Evolutionary conservation across 2,888 invertebrate genomes (phyloP).

Genomic region (Fragum fragum): DNA sequence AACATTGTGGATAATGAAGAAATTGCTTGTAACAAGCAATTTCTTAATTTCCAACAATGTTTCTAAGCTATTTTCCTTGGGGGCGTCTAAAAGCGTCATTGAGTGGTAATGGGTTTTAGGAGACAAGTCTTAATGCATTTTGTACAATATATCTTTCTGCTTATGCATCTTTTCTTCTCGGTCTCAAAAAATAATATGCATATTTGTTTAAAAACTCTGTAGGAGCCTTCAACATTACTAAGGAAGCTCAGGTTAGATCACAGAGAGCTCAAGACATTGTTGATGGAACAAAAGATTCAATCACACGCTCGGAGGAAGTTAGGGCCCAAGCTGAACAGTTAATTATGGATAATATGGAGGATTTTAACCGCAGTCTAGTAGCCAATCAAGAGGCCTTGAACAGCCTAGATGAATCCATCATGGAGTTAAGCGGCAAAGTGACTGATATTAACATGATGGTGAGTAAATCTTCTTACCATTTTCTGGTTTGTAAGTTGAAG

Average conservation of each 20-base stretch:
- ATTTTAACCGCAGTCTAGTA: conserved; percentile 90
- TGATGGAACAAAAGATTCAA: conserved; percentile 85
- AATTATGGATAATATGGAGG: conserved; percentile 88
- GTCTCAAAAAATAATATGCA: too few species aligned
- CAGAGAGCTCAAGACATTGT: conserved; percentile 88
- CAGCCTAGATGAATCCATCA: conserved; percentile 90
- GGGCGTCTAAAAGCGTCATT: too few species aligned
- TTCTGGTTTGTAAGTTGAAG: too few species aligned
- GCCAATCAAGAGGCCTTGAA: conserved; percentile 92
- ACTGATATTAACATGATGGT: conserved; percentile 95
- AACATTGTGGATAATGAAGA: too few species aligned
- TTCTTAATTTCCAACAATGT: too few species aligned
- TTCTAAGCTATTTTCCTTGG: too few species aligned
- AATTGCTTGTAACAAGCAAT: too few species aligned
- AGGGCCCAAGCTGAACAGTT: conserved; percentile 78
- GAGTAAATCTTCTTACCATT: conserved; percentile 47
- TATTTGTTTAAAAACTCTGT: conserved; percentile 36
- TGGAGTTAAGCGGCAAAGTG: conserved; percentile 91
- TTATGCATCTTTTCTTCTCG: too few species aligned
- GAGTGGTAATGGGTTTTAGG: too few species aligned
- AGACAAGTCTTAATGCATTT: too few species aligned
- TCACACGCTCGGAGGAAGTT: conserved; percentile 87
- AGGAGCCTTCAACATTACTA: conserved; percentile 96
- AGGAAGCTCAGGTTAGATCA: conserved; percentile 90
- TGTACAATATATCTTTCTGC: too few species aligned